Conservation (phyloP, 2,888 invertebrate genomes). For the Phaedon cochleariae region DNA sequence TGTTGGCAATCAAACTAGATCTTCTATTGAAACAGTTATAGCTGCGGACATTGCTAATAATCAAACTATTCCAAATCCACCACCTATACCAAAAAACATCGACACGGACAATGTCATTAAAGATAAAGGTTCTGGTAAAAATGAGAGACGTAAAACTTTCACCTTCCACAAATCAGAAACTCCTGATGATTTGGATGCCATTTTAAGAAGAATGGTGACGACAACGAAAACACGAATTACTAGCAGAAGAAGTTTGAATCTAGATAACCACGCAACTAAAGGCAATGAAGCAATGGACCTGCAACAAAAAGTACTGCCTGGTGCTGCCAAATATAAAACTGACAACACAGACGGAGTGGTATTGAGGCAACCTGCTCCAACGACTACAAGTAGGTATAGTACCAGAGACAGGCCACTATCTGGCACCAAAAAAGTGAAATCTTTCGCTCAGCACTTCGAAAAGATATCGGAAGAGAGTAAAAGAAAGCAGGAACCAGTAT, state of each 20-base stretch:
- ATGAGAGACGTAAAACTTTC: constrained; percentile 2
- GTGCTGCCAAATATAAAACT: too few relatives aligned
- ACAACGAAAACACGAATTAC: background rate
- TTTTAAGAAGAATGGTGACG: background rate
- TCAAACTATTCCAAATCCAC: background rate
- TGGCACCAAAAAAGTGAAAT: constrained; percentile 28
- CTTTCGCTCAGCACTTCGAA: constrained; percentile 37
- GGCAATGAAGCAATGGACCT: too few relatives aligned
- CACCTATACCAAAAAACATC: background rate
- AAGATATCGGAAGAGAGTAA: constrained; percentile 24
- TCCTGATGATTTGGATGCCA: constrained; percentile 10
- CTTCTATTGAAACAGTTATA: too few relatives aligned
- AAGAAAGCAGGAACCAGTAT: constrained; percentile 41
- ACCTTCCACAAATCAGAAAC: background rate
- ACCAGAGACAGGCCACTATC: constrained; percentile 6
- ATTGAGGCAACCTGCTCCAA: background rate
- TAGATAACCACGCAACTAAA: too few relatives aligned
- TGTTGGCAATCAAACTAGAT: too few relatives aligned
- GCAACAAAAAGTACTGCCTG: too few relatives aligned
- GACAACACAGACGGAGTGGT: background rate
- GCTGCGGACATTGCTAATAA: background rate
- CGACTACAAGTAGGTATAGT: background rate
- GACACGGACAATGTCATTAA: too few relatives aligned
- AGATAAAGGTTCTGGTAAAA: background rate
- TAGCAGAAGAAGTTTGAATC: background rate